Percentiles rank a stretch among this genome's conserved stretches.
phyloP scores from a whole-genome alignment of 2,113 vertebrate genomes.

The Gyps fulvus region DNA sequence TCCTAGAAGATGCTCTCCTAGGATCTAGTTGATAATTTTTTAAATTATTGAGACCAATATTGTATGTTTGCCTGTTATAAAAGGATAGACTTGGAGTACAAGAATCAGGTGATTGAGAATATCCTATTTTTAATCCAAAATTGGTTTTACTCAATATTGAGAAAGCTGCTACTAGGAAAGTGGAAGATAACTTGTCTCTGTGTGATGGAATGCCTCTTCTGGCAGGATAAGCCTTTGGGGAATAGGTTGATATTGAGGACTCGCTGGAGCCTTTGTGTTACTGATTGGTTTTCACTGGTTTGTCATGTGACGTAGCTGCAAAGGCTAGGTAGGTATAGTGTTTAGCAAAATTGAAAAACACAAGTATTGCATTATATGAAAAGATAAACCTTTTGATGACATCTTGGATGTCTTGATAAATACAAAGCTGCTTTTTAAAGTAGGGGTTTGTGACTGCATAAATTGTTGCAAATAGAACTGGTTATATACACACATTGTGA shows the following conservation, averaged over 20 bases:
- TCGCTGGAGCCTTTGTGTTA: neutral
- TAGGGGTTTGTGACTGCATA: slow-evolving; percentile 9
- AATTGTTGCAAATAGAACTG: neutral
- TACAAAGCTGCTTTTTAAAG: slow-evolving; percentile 5
- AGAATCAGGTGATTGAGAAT: neutral
- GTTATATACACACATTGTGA: neutral
- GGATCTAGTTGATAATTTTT: neutral
- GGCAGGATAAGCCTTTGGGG: neutral
- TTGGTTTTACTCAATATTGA: neutral
- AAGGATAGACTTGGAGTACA: neutral
- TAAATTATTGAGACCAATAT: neutral
- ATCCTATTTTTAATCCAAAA: neutral
- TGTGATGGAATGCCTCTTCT: neutral
- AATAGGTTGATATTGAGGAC: neutral
- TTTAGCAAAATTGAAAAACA: neutral
- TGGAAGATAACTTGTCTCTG: neutral
- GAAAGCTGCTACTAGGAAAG: neutral
- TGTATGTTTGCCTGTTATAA: neutral
- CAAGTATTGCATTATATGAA: neutral
- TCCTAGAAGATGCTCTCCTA: neutral
- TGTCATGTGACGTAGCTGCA: neutral
- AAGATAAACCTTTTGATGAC: neutral
- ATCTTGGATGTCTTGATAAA: neutral
- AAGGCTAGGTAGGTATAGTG: neutral
- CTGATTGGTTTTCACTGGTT: neutral